Conservation (phyloP, 2,113 vertebrate species). For the Lanius ludovicianus region DNA sequence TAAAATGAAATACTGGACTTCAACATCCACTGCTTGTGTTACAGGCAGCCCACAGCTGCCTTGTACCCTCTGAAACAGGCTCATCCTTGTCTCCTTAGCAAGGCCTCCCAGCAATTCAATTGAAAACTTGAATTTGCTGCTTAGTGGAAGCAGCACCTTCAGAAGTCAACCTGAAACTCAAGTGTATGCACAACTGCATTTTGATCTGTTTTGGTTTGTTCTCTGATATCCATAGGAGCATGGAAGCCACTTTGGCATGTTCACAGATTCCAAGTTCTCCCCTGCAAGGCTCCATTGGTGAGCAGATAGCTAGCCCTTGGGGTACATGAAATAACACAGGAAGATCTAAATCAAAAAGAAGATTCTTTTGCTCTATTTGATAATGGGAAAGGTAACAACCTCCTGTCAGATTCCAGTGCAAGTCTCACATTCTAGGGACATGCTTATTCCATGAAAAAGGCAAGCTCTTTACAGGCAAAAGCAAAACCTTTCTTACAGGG, state of each 20-base stretch:
- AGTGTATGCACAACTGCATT: constrained; percentile 41
- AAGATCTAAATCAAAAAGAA: not conserved
- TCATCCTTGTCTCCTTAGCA: not conserved
- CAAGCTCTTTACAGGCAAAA: not conserved
- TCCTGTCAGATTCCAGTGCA: not conserved
- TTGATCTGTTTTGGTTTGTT: constrained; percentile 50
- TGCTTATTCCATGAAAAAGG: not conserved
- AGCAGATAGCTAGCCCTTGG: not conserved
- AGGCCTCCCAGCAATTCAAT: not conserved
- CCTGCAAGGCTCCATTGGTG: not conserved
- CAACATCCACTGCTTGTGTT: not conserved
- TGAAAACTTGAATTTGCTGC: not conserved
- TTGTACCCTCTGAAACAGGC: not conserved
- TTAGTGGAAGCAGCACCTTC: constrained; percentile 24
- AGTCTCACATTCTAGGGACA: not conserved
- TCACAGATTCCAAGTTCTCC: not conserved
- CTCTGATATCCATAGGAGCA: not conserved
- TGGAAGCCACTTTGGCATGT: not conserved
- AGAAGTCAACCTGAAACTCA: constrained; percentile 21
- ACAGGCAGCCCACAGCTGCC: not conserved
- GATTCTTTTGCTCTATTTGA: not conserved
- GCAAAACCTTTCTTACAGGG: not conserved
- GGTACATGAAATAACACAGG: not conserved
- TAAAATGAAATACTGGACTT: not conserved
- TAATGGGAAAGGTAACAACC: not conserved